Evolutionary conservation across 2,113 vertebrate species (phyloP).

Genomic region (Pseudolaguvia tuberculata): DNA sequence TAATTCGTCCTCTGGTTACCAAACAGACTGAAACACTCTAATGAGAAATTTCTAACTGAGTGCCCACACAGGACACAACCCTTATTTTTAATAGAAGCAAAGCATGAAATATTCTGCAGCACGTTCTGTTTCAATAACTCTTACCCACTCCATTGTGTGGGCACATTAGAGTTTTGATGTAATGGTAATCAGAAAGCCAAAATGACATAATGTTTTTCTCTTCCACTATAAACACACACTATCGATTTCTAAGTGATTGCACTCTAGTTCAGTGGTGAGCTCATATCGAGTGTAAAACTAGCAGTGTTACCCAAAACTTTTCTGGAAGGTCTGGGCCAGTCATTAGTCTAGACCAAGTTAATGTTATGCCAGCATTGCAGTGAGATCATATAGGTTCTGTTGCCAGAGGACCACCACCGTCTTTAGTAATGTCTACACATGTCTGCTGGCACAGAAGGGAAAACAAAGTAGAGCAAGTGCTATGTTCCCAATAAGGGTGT

Average conservation of each 20-base stretch:
- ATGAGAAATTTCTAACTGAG: constrained; percentile 28
- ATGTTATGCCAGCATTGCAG: constrained; percentile 21
- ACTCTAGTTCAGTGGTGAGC: constrained; percentile 28
- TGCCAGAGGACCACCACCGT: constrained; percentile 31
- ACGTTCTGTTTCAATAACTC: constrained; percentile 11
- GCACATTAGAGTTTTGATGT: constrained; percentile 28
- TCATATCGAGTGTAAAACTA: constrained; percentile 32
- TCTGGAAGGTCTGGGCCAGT: background rate
- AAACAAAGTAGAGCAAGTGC: constrained; percentile 8
- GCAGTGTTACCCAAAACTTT: constrained; percentile 32
- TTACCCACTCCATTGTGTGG: constrained; percentile 15
- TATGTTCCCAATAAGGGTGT: background rate
- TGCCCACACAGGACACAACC: constrained; percentile 14
- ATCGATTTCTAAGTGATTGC: constrained; percentile 22
- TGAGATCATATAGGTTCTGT: constrained; percentile 34
- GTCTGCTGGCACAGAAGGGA: constrained; percentile 22
- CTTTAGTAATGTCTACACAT: constrained; percentile 25
- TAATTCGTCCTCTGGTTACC: constrained; percentile 8
- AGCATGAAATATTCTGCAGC: constrained; percentile 9
- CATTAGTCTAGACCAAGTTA: constrained; percentile 2
- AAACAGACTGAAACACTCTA: constrained; percentile 19
- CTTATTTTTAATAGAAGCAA: constrained; percentile 10
- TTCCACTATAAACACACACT: constrained; percentile 28
- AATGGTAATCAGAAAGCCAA: constrained; percentile 35
- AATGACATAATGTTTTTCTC: constrained; percentile 30